Evolutionary conservation across 2,888 invertebrate genomes (phyloP).

Genomic region (Limnephilus auricula): DNA sequence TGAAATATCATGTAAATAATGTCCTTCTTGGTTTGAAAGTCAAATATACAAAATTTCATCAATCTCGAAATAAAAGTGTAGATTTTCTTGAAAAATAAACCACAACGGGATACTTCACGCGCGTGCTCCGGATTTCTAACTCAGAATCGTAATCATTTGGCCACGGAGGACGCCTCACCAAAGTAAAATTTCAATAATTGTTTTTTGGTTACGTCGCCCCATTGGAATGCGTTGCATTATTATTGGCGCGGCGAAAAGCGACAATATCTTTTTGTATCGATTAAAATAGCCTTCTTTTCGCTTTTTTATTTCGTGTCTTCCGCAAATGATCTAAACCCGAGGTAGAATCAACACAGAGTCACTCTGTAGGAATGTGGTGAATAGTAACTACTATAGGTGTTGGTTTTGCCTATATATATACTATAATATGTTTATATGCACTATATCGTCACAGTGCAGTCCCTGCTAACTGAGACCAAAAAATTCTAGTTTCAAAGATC

Average conservation of each 20-base stretch:
- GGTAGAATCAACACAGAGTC: neutral
- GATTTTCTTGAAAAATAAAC: too few relatives aligned
- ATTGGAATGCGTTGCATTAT: neutral
- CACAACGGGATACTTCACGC: too few relatives aligned
- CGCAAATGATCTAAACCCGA: neutral
- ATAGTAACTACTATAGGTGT: neutral
- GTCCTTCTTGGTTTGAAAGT: too few relatives aligned
- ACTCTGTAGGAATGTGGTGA: neutral
- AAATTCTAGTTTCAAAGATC: neutral
- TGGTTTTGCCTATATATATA: neutral
- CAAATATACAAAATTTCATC: too few relatives aligned
- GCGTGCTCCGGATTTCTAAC: too few relatives aligned
- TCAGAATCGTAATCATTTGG: too few relatives aligned
- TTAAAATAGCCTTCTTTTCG: neutral
- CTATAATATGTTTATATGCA: neutral
- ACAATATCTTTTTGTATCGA: neutral
- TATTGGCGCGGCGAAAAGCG: neutral
- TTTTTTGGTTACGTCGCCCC: neutral
- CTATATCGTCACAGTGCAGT: neutral
- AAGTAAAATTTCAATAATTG: too few relatives aligned
- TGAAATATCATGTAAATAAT: too few relatives aligned
- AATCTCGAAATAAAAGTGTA: too few relatives aligned
- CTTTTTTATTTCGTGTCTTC: conserved; percentile 11
- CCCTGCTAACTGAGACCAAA: neutral
- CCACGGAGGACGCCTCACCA: too few relatives aligned